Base-by-base conservation (phyloP, 2,888 invertebrate genomes). In the Dendrolimus houi region DNA sequence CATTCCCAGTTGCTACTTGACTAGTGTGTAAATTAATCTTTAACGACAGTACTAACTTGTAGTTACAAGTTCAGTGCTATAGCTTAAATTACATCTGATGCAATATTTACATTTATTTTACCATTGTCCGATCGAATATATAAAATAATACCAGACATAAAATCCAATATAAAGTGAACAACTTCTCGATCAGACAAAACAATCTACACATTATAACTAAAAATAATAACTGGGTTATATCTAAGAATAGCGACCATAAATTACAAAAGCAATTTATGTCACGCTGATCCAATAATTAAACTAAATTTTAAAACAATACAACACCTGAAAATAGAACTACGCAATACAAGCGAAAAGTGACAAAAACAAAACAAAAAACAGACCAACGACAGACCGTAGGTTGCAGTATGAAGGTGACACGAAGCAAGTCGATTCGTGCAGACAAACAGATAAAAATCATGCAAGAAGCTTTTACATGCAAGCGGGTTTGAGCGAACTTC, bases 381-480 rank as follows among this genome's bases (percentile, higher is more conserved):
- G 56, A 56, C 55, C 54, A 53, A 78, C 71, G 74, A 73, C 74
- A 81, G 65, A 77, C 74, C 77, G 66, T 73, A 79, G 68, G 77
- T 77, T 81, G 85, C 69, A 83, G 78, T 75, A 80, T 83, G 82
- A 75, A 73, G 69, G 81, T 85, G 86, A 83, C 75, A 71, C 81
- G 81, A 83, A 86, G 85, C 93, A 90, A 75, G 75, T 79, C 72
- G 68, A 71, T 83, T 85, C 72, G 80, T 81, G 67, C 54, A 69
- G 59, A 62, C 72, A 75, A 72, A 76, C 71, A 67, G 62, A 73
- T 74, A 74, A 72, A 60, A 68, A 65, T 73, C 83, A 88, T 90
- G 87, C 87, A 80, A 74, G 67, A 75, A 83, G 83, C 87, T 71
- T n/a, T 72, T 62, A 60, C 79, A 79, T 81, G 83, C 80, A 79